These are phyloP conservation scores for Macrostomum lignano DNA, from an alignment of 1,140 invertebrate species.

Conservation along the genomic window DNA sequence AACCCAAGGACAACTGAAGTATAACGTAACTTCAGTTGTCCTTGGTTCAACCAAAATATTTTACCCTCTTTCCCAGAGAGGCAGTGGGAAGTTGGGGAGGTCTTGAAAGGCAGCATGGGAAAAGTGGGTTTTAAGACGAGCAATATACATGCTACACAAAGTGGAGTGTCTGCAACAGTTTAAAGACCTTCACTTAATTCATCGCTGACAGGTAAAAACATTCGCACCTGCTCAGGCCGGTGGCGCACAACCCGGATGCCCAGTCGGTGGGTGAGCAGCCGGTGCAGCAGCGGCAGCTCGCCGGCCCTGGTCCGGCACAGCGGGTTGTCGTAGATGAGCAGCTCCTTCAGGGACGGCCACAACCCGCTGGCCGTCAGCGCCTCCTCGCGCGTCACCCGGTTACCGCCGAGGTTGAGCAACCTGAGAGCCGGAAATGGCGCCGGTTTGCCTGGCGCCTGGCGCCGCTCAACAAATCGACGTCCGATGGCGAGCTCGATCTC, in stretches of 20 bases:
- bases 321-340: slow-evolving; percentile 22
- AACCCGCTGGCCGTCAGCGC: slow-evolving; percentile 19
- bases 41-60: too few relatives aligned
- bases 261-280: slow-evolving; percentile 17
- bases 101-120: too few relatives aligned
- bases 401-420: slow-evolving; percentile 18
- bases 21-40: too few relatives aligned
- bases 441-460: neutral
- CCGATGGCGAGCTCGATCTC: slow-evolving; percentile 7
- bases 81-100: too few relatives aligned
- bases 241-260: slow-evolving; percentile 14
- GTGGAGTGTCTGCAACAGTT: slow-evolving; percentile 1
- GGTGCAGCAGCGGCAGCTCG: slow-evolving; percentile 22
- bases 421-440: slow-evolving; percentile 17
- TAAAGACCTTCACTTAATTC: slow-evolving; percentile 7
- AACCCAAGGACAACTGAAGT: too few relatives aligned
- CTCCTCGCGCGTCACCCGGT: slow-evolving; percentile 17
- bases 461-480: slow-evolving; percentile 1
- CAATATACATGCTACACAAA: too few relatives aligned
- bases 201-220: neutral
- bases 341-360: slow-evolving; percentile 22
- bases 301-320: slow-evolving; percentile 16
- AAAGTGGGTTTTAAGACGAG: too few relatives aligned
- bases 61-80: too few relatives aligned
- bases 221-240: neutral